Evolutionary conservation across 2,888 invertebrate species (phyloP).

Genomic region (Chrysolina oricalcia): DNA sequence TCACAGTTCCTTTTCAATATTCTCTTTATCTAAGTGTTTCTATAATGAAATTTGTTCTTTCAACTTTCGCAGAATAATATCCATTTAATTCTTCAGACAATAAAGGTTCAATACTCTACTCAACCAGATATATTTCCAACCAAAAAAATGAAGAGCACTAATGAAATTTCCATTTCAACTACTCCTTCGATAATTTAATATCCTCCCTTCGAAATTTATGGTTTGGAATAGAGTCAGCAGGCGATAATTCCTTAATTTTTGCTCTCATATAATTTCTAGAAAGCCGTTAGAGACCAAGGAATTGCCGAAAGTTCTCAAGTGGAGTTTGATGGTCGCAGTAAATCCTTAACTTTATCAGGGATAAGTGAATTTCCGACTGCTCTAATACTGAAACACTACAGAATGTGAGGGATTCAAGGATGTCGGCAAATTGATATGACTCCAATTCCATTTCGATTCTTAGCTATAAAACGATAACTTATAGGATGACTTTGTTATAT

Average conservation of each 20-base stretch:
- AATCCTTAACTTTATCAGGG: constrained; percentile 1
- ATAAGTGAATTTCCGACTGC: constrained; percentile 10
- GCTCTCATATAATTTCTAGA: constrained; percentile 12
- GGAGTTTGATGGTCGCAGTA: constrained; percentile 5
- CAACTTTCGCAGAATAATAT: too few species aligned
- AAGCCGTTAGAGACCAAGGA: constrained; percentile 8
- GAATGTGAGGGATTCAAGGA: background rate
- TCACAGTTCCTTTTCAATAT: too few species aligned
- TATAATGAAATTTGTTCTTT: too few species aligned
- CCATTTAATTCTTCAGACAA: too few species aligned
- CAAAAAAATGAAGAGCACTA: background rate
- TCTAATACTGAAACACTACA: background rate
- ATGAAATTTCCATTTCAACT: constrained; percentile 1
- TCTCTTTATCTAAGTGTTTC: too few species aligned
- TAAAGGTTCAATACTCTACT: too few species aligned
- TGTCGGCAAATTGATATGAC: background rate
- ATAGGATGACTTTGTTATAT: background rate
- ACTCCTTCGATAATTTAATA: constrained; percentile 4
- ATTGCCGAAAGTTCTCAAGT: constrained; percentile 14
- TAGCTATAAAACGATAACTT: background rate
- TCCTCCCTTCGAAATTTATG: constrained; percentile 9
- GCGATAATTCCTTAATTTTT: constrained; percentile 18
- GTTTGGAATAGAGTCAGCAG: constrained; percentile 23
- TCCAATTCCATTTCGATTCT: background rate
- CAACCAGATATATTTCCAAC: background rate